Base-by-base conservation (phyloP, 2,113 vertebrate genomes). In the Anhinga rufa region DNA sequence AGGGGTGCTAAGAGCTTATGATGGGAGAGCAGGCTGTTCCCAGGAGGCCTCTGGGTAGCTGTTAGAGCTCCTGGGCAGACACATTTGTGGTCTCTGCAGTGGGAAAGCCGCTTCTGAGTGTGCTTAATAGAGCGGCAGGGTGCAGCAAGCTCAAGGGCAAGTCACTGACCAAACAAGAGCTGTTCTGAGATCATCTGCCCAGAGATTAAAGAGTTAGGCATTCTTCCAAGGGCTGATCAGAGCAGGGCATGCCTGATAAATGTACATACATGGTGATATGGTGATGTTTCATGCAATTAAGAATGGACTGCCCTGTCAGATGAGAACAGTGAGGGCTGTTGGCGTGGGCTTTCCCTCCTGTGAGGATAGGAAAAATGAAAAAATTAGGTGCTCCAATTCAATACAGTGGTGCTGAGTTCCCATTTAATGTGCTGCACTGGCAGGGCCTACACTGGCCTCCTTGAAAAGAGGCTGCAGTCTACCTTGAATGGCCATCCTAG, bases 21-120 rank as follows among this genome's bases (percentile, higher is more conserved):
- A 14, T 46, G 29, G 20, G 58, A 79, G 74, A 68, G 70, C 68
- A 55, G 6, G 9, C 32, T 24, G 42, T 65, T 86, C 26, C 54
- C 11, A 2, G 36, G 46, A 81, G 55, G 79, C 44, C 76, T 77
- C 34, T 86, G 91, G 64, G 68, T 79, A 79, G 61, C 82, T 60
- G 48, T 31, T 79, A 40, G 65, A 79, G 62, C 44, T 60, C 22
- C 54, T 44, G 83, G n/a, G 42, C 78, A 64, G 85, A 78, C 60
- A 46, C 44, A 18, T 46, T n/a, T 0, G 0, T 29, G 49, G 48
- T 84, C 42, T 61, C 74, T 51, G 48, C 57, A 14, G 19, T 2
- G 1, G 36, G 19, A 85, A 82, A 88, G 32, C 52, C 0, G 20
- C 38, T 75, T 82, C 38, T 17, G 66, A 40, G 17, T 38, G 24